phyloP scores from a whole-genome alignment of 2,797 vertebrate genomes.

The Centropyge bicolor region DNA sequence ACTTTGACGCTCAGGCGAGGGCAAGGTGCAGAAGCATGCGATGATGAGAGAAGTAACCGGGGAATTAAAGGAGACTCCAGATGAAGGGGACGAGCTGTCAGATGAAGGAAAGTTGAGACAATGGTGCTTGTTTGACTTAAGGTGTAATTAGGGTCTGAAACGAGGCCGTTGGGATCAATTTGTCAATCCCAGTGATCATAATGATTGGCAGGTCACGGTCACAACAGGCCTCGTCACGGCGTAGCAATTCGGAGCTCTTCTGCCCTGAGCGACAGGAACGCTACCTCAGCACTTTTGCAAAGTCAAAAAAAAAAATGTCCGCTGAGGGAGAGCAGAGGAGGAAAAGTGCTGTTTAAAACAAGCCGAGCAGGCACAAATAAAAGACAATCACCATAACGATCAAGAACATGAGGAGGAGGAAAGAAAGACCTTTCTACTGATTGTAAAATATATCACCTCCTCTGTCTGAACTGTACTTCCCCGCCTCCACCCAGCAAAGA shows the following conservation, averaged over 20 bases:
- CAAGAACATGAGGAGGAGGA: constrained; percentile 36
- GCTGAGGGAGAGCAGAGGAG: constrained; percentile 28
- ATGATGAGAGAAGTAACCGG: constrained; percentile 29
- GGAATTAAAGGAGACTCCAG: constrained; percentile 54
- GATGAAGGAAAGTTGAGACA: constrained; percentile 47
- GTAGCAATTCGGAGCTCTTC: constrained; percentile 44
- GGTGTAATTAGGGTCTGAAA: constrained; percentile 57
- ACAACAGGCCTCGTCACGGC: constrained; percentile 43
- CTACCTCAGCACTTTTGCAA: constrained; percentile 76
- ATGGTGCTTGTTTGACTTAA: constrained; percentile 38
- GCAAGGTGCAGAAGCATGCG: constrained; percentile 30
- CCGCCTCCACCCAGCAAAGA: constrained; percentile 12
- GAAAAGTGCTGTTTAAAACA: constrained; percentile 61
- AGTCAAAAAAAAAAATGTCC: constrained; percentile 60
- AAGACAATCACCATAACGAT: constrained; percentile 69
- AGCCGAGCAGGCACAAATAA: constrained; percentile 68
- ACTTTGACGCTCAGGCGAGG: constrained; percentile 55
- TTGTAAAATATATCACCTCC: constrained; percentile 47
- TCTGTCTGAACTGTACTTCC: constrained; percentile 19
- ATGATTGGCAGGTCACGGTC: constrained; percentile 74
- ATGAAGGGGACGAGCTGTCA: constrained; percentile 32
- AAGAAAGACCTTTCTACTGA: constrained; percentile 14
- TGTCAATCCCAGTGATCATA: constrained; percentile 64
- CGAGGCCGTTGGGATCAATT: constrained; percentile 62
- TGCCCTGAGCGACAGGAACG: constrained; percentile 55